Base-by-base conservation (phyloP, 2,113 vertebrate species). In the Lonchura striata region DNA sequence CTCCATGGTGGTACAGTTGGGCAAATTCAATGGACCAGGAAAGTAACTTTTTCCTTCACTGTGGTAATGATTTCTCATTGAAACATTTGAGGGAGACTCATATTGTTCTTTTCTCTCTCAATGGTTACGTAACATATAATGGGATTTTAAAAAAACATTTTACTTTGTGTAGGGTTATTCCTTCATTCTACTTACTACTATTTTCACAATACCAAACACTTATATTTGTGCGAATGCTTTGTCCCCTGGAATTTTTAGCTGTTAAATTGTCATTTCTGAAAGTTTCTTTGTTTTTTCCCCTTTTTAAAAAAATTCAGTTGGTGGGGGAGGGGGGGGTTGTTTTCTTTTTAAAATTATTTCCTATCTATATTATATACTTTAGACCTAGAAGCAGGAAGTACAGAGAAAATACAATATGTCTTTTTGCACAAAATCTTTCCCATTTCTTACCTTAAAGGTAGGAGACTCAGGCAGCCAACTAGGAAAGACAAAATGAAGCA, bases 381-480 rank as follows among this genome's bases (percentile, higher is more conserved):
- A 92, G 35, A 71, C 9, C 2, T 47, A 60, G 30, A 47, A 87
- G 53, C 7, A 12, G 18, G 30, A 71, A 86, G 21, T 8, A 23
- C 4, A 10, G 27, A 47, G n/a, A 54, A 88, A 90, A 82, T n/a
- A 53, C 5, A 68, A 25, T 2, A 6, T 49, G 11, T 49, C 3
- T 8, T 75, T 75, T 53, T 76, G 37, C 28, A 61, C 5, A 66
- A 76, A 64, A 24, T 13, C 13, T 14, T 63, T 70, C n/a, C 24
- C 31, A 4, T 82, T 89, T n/a, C 97, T 97, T 98, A 99, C 99
- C 98, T 98, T 96, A 99, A 96, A 6, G 99, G 99, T 53, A 99
- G 96, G 91, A 99, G 98, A 41, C 94, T 98, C 74, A 99, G 83
- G 59, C 98, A 98, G 39, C 98, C 97, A 19, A 98, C 76, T 56